These are phyloP conservation scores for Apis cerana DNA, from an alignment of 1,140 invertebrate genomes.

Conservation along the genomic window DNA sequence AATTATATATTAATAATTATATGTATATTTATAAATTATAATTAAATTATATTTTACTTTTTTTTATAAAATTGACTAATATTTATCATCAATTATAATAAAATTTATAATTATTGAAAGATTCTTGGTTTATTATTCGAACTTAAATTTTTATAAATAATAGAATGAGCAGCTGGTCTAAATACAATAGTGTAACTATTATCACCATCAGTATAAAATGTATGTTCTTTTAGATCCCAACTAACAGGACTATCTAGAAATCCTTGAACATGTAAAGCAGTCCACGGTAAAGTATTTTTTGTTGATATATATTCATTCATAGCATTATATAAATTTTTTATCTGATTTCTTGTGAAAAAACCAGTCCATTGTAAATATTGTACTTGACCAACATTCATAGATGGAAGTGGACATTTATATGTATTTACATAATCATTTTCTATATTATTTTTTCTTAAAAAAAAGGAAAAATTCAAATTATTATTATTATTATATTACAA, in stretches of 20 bases:
- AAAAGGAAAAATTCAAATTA: no score
- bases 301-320: slow-evolving; percentile 70
- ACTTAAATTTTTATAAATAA: slow-evolving; percentile 73
- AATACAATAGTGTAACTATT: slow-evolving; percentile 81
- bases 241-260: slow-evolving; percentile 81
- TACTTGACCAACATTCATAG: slow-evolving; percentile 70
- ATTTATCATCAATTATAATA: not conserved
- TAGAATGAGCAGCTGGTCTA: slow-evolving; percentile 67
- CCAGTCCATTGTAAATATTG: slow-evolving; percentile 80
- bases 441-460: slow-evolving; percentile 62
- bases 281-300: slow-evolving; percentile 75
- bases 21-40: slow-evolving; percentile 44
- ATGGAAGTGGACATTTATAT: slow-evolving; percentile 73
- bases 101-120: slow-evolving; percentile 29
- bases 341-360: slow-evolving; percentile 78
- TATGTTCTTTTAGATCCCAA: slow-evolving; percentile 79
- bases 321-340: slow-evolving; percentile 74
- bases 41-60: slow-evolving; percentile 17
- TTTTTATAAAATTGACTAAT: slow-evolving; percentile 16
- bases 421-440: slow-evolving; percentile 73
- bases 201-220: slow-evolving; percentile 80
- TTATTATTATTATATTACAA: no score
- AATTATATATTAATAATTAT: no score
- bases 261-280: slow-evolving; percentile 81
- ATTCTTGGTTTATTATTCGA: slow-evolving; percentile 67